Evolutionary conservation across 2,113 vertebrate genomes (phyloP).

Genomic region (Catharus fuscescens): DNA sequence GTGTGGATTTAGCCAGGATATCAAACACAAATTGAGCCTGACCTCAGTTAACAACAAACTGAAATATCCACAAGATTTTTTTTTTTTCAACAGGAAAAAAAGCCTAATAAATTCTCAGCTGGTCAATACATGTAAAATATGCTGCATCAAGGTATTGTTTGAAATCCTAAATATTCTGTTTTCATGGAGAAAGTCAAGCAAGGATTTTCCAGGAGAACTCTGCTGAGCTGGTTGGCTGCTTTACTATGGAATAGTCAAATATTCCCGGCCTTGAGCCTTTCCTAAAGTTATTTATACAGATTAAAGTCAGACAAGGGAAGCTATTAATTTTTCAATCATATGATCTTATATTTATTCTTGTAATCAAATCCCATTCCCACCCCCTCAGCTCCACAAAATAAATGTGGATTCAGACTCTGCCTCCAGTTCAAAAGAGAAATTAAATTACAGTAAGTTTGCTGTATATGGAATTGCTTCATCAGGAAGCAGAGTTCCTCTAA

Average conservation of each 20-base stretch:
- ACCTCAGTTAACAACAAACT: slow-evolving; percentile 34
- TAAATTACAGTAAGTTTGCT: slow-evolving; percentile 30
- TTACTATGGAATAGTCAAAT: slow-evolving; percentile 33
- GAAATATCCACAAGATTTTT: slow-evolving; percentile 29
- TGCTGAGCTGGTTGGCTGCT: slow-evolving; percentile 20
- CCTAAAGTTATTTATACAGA: slow-evolving; percentile 63
- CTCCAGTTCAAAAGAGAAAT: slow-evolving; percentile 16
- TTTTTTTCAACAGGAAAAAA: neutral
- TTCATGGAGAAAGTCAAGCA: neutral
- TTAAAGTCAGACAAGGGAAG: slow-evolving; percentile 29
- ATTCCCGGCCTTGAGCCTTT: slow-evolving; percentile 40
- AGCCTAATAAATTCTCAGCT: slow-evolving; percentile 33
- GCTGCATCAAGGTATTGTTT: neutral
- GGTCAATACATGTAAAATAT: neutral
- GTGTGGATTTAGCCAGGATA: neutral
- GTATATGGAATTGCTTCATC: slow-evolving; percentile 27
- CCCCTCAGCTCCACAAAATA: neutral
- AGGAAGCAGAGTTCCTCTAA: slow-evolving; percentile 23
- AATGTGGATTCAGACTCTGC: slow-evolving; percentile 17
- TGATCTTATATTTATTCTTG: slow-evolving; percentile 23
- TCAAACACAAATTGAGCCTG: neutral
- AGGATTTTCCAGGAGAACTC: neutral
- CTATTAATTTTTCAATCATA: slow-evolving; percentile 62
- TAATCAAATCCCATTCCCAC: slow-evolving; percentile 10
- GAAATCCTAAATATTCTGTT: neutral